These are phyloP conservation scores for Hypercompe scribonia DNA, from an alignment of 2,888 invertebrate species.

Conservation along the genomic window DNA sequence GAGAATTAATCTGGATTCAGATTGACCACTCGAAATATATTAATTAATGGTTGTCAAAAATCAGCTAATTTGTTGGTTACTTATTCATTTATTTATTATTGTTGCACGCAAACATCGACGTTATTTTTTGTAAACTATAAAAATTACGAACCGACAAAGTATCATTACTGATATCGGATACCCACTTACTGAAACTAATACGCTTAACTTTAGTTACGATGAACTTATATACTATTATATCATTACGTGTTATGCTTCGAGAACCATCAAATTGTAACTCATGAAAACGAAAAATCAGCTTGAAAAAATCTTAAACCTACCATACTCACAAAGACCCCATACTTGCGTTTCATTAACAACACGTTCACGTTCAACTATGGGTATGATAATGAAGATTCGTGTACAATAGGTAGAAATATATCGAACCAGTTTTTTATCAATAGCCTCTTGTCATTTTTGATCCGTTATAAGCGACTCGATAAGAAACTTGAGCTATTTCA, in stretches of 20 bases:
- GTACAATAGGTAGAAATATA: slow-evolving; percentile 18
- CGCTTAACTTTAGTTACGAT: neutral
- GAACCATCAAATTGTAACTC: neutral
- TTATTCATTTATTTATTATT: neutral
- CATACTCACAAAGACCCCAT: neutral
- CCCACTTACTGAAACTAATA: neutral
- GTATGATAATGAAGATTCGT: neutral
- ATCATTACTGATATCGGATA: neutral
- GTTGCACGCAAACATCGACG: neutral
- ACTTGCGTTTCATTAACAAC: neutral
- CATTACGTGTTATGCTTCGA: neutral
- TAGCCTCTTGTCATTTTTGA: slow-evolving; percentile 19
- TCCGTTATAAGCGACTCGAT: slow-evolving; percentile 21
- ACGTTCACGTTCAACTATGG: neutral
- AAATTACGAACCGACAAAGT: neutral
- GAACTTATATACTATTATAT: neutral
- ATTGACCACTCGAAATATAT: neutral
- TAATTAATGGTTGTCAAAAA: neutral
- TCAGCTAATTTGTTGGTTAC: neutral
- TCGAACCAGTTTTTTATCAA: slow-evolving; percentile 5
- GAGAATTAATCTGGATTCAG: no score
- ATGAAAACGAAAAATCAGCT: neutral
- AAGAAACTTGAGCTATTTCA: slow-evolving; percentile 37
- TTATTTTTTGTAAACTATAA: neutral
- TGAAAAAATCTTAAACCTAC: neutral